Evolutionary conservation across 2,888 invertebrate species (phyloP), one percentile per base, ranked within the genome.

Genomic region (Trachelus troglodyta): DNA sequence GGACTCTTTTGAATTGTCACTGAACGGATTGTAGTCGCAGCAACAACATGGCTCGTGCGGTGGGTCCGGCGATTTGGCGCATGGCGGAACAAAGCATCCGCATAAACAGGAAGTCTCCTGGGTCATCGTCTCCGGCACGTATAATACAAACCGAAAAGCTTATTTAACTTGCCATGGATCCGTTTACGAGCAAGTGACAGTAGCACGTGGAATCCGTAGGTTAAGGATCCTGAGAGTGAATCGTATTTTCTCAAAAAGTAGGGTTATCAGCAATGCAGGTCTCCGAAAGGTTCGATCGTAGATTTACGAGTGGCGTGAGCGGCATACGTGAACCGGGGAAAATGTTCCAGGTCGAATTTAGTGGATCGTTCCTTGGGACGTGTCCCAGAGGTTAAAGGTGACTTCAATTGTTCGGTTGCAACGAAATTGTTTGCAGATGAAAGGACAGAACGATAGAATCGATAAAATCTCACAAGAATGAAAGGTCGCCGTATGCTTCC

Each of bases 11-110:
- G 85, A 81, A 56, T 86, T 84, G 81, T 90, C 89, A 69, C 77
- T 83, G 78, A 85, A 88, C 6, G 90, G 89, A 81, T 89, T 85
- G 82, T 88, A 89, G 37, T 79, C 80, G 78, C 90, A 89, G 79
- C 88, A 88, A 77, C 88, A 89, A 80, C 87, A 86, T 4, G 85
- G 83, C 76, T 89, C 88, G 76, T 85, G 81, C 56, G 88, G 85
- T 9, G 83, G 83, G 35, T 84, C 81, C 1, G 71, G 76, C 9
- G 75, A 35, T 11, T 75, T 31, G 56, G 76, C 69, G 34, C 73
- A 56, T 12, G 76, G 79, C 4, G 87, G 84, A 75, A 77, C 83
- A 71, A 76, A 81, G 79, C 84, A 86, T 75, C 82, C 81, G 78
- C 69, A 40, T 34, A 31, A 80, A 77, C 77, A 83, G 23, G 56